A percentile compares a stretch with the other conserved stretches of the same genome.
phyloP scores from a whole-genome alignment of 2,888 invertebrate species.

The Drosophila siamana region DNA sequence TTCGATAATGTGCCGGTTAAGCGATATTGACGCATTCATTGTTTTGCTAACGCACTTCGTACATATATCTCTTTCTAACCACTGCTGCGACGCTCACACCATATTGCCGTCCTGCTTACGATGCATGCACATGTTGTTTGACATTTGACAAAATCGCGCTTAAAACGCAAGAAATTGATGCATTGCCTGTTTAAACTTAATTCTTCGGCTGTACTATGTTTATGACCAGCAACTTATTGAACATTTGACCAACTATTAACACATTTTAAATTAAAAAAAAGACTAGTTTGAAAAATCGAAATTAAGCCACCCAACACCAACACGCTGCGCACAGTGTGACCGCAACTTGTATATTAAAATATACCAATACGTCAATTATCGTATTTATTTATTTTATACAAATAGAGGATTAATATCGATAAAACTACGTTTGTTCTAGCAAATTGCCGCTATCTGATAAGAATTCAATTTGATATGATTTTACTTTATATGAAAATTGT shows the following conservation, averaged over 20 bases:
- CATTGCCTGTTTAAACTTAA: background rate
- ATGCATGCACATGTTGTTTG: slow-evolving; percentile 46
- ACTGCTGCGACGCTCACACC: slow-evolving; percentile 8
- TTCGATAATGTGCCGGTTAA: slow-evolving; percentile 60
- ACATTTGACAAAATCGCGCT: slow-evolving; percentile 18
- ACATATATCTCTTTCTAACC: slow-evolving; percentile 31
- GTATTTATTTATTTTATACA: too few species aligned
- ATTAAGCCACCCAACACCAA: slow-evolving; percentile 3
- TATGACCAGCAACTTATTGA: background rate
- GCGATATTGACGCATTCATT: slow-evolving; percentile 53
- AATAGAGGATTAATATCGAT: too few species aligned
- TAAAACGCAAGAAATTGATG: slow-evolving; percentile 6
- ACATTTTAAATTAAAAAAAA: slow-evolving; percentile 22
- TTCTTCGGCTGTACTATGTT: background rate
- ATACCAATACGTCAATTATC: too few species aligned
- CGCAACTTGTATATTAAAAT: background rate
- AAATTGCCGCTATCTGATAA: background rate
- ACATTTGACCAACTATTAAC: background rate
- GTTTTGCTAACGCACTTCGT: slow-evolving; percentile 74
- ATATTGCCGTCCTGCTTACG: slow-evolving; percentile 29
- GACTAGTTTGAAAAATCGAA: slow-evolving; percentile 4
- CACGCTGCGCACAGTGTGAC: slow-evolving; percentile 17
- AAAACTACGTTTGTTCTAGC: too few species aligned
- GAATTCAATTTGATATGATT: background rate
- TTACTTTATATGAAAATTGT: background rate